These are phyloP conservation scores for Asobara japonica DNA, from an alignment of 1,140 invertebrate genomes.

Conservation along the genomic window DNA sequence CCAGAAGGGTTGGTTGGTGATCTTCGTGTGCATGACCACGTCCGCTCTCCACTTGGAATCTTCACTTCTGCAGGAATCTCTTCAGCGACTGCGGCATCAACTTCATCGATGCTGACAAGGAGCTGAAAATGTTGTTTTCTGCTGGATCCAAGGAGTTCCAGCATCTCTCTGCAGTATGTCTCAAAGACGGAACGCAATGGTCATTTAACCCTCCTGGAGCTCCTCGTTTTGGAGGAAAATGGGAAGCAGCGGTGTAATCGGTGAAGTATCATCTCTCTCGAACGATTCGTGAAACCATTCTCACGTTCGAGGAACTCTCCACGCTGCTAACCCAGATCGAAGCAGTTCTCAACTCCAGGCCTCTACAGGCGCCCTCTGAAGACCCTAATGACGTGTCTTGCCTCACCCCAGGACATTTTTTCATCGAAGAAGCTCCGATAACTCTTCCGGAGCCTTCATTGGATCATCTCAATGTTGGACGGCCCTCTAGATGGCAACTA, in stretches of 20 bases:
- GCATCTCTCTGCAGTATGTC: background rate
- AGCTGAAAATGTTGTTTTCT: background rate
- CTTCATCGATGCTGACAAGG: background rate
- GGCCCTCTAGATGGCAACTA: too few relatives aligned
- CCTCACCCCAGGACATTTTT: too few relatives aligned
- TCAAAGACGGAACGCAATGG: constrained; percentile 46
- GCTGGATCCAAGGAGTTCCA: background rate
- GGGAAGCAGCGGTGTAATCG: constrained; percentile 50
- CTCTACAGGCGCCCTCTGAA: constrained; percentile 18
- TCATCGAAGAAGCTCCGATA: too few relatives aligned
- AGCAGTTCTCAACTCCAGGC: constrained; percentile 43
- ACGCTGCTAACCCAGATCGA: constrained; percentile 40
- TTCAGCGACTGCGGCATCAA: constrained; percentile 8
- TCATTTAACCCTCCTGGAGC: constrained; percentile 53
- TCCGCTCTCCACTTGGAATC: too few relatives aligned
- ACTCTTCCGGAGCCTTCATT: too few relatives aligned
- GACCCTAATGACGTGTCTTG: too few relatives aligned
- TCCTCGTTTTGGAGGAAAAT: constrained; percentile 46
- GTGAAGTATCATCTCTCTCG: constrained; percentile 46
- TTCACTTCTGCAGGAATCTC: background rate
- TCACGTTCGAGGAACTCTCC: too few relatives aligned
- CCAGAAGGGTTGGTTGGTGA: constrained; percentile 43
- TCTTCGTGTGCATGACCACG: background rate
- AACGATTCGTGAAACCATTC: constrained; percentile 5
- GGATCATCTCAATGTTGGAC: too few relatives aligned